These are phyloP conservation scores for Aeoliscus strigatus DNA, from an alignment of 2,797 vertebrate species.

Conservation along the genomic window DNA sequence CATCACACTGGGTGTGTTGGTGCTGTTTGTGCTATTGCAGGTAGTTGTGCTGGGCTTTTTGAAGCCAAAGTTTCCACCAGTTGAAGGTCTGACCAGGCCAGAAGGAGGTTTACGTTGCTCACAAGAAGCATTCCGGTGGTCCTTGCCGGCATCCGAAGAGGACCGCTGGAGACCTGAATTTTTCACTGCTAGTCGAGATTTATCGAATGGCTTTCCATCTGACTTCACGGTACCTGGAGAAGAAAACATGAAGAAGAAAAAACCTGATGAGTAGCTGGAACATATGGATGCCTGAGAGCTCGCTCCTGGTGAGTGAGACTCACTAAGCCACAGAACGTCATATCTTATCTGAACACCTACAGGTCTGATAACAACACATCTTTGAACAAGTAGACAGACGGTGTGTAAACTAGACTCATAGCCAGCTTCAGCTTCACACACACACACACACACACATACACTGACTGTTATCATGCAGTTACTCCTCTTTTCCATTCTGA, in stretches of 20 bases:
- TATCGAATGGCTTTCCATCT: conserved; percentile 76
- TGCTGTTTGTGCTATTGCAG: conserved; percentile 68
- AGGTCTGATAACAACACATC: conserved; percentile 43
- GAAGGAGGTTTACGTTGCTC: conserved; percentile 92
- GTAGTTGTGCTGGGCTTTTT: conserved; percentile 81
- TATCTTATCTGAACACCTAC: conserved; percentile 63
- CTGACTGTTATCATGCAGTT: conserved; percentile 56
- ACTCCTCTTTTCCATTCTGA: conserved; percentile 67
- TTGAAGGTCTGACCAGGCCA: conserved; percentile 83
- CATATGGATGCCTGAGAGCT: conserved; percentile 1
- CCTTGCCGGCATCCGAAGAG: conserved; percentile 89
- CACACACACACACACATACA: conserved; percentile 22
- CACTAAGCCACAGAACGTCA: conserved; percentile 30
- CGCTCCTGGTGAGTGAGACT: conserved; percentile 30
- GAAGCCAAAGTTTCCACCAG: conserved; percentile 88
- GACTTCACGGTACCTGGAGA: conserved; percentile 55
- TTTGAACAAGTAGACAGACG: conserved; percentile 30
- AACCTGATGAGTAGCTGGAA: conserved; percentile 23
- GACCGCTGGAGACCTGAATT: conserved; percentile 86
- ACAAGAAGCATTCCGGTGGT: conserved; percentile 63
- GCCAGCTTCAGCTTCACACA: conserved; percentile 17
- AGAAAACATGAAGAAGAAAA: background rate
- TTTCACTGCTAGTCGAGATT: conserved; percentile 86
- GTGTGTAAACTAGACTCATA: conserved; percentile 22
- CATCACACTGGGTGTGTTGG: conserved; percentile 64